Conservation (phyloP, 2,888 invertebrate genomes). For the Monoplex corrugatus region DNA sequence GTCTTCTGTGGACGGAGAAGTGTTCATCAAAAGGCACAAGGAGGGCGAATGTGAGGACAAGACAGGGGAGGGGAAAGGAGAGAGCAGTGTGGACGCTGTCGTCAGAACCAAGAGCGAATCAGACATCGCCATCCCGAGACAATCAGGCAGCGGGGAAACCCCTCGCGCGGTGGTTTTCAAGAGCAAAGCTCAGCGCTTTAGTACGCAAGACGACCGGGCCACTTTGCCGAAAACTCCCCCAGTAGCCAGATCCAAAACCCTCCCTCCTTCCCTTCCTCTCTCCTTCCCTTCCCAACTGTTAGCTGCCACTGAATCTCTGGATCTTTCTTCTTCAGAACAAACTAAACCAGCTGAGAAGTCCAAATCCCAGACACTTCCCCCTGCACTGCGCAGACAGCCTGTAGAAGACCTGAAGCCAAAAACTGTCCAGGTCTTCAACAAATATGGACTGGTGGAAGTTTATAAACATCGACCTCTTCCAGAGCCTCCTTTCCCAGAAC, state of each 20-base stretch:
- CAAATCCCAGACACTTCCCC: neutral
- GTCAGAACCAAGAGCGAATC: conserved; percentile 32
- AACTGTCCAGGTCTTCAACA: no score
- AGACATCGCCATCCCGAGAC: conserved; percentile 9
- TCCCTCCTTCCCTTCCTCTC: neutral
- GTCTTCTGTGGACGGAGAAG: conserved; percentile 21
- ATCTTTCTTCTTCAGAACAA: neutral
- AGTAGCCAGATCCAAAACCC: neutral
- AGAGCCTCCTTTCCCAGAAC: no score
- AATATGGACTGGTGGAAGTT: no score
- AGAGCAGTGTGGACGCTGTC: conserved; percentile 9
- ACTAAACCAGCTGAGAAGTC: neutral
- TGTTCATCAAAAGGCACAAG: neutral
- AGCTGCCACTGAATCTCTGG: neutral
- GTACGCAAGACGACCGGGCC: neutral
- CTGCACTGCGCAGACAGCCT: no score
- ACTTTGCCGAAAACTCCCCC: neutral
- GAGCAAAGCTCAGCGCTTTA: conserved; percentile 16
- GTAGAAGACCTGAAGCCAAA: no score
- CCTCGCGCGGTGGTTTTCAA: conserved; percentile 3
- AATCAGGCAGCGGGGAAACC: neutral
- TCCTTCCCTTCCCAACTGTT: conserved; percentile 5
- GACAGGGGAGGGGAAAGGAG: neutral
- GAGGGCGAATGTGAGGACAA: neutral
- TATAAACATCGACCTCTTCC: no score